A percentile compares a stretch with the other conserved stretches of the same genome.
Evolutionary conservation across 2,113 vertebrate genomes (phyloP).

Genomic region (Lota lota): DNA sequence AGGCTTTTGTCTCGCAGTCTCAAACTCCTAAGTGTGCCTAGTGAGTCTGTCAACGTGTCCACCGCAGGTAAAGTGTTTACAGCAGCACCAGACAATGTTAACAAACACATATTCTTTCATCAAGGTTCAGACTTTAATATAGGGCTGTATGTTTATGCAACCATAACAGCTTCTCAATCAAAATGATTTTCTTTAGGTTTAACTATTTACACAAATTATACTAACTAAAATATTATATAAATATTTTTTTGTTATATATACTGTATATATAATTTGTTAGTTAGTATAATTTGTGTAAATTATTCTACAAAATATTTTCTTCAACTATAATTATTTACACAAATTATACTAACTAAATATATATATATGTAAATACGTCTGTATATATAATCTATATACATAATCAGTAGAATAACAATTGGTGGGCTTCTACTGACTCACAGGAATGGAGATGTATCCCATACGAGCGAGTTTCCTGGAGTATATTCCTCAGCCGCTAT

Average conservation of each 20-base stretch:
- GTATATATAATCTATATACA: neutral
- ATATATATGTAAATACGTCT: no score
- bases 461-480: constrained; percentile 80
- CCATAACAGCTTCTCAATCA: neutral
- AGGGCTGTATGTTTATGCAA: neutral
- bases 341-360: no score
- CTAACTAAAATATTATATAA: no score
- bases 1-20: constrained; percentile 85
- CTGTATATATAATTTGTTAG: neutral
- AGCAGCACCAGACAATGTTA: neutral
- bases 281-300: neutral
- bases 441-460: constrained; percentile 91
- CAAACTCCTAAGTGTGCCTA: constrained; percentile 85
- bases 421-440: neutral
- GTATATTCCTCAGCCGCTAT: constrained; percentile 82
- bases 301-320: no score
- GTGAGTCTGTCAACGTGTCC: constrained; percentile 84
- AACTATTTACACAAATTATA: no score
- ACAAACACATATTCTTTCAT: neutral
- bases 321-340: no score
- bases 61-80: constrained; percentile 77
- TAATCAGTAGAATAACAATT: no score
- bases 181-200: no score
- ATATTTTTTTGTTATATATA: no score
- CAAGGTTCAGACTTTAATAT: neutral